phyloP scores from a whole-genome alignment of 30 jellyfish, hydroid and myxozoan genomes.

The Phacellophora camtschatica region DNA sequence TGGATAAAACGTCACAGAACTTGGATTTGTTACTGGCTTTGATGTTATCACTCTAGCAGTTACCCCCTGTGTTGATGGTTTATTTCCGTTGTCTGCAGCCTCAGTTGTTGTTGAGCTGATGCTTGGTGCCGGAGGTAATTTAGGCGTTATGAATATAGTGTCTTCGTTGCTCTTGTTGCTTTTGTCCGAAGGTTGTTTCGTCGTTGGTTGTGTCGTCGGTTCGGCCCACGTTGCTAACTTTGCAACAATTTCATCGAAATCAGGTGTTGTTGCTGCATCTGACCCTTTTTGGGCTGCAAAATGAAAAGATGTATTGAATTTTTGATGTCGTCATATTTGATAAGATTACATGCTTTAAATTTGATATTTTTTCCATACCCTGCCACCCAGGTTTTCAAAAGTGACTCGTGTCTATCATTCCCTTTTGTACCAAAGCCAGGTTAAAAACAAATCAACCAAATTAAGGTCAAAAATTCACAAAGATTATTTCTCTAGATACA shows the following conservation, averaged over 20 bases:
- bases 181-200: not conserved
- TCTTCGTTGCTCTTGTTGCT: not conserved
- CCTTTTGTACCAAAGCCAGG: too few relatives aligned
- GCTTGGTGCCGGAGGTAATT: slow-evolving; percentile 44
- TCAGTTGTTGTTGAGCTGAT: not conserved
- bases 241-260: slow-evolving; percentile 38
- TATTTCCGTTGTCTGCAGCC: not conserved
- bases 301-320: too few relatives aligned
- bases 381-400: too few relatives aligned
- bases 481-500: too few relatives aligned
- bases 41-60: not conserved
- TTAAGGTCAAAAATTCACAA: too few relatives aligned
- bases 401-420: too few relatives aligned
- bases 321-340: too few relatives aligned
- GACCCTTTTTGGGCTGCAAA: too few relatives aligned
- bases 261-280: slow-evolving; percentile 7
- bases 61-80: slow-evolving; percentile 5
- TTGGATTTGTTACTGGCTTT: slow-evolving; percentile 10
- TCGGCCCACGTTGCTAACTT: slow-evolving; percentile 21
- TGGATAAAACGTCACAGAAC: slow-evolving; percentile 10
- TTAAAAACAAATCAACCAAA: too few relatives aligned
- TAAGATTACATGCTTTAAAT: too few relatives aligned
- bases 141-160: slow-evolving; percentile 4
- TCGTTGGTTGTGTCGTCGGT: slow-evolving; percentile 52
- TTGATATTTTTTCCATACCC: too few relatives aligned